These are phyloP conservation scores for Spialia ferax DNA, from an alignment of 2,888 invertebrate species.

Conservation along the genomic window DNA sequence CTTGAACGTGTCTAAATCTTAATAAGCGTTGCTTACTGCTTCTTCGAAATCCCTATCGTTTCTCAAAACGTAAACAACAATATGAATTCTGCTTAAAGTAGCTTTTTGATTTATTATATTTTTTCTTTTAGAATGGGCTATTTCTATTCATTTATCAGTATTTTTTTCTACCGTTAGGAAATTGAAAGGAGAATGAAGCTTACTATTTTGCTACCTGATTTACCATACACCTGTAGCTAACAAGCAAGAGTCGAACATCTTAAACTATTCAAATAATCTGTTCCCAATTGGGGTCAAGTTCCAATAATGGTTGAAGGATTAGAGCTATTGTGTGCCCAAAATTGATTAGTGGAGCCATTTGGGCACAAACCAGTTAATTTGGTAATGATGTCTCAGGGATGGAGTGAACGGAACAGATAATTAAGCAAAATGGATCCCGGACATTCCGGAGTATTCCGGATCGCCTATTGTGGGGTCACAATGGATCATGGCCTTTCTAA, in stretches of 20 bases:
- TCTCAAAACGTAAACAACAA: no score
- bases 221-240: conserved; percentile 2
- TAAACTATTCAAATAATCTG: conserved; percentile 10
- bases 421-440: conserved; percentile 17
- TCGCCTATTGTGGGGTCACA: conserved; percentile 12
- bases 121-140: no score
- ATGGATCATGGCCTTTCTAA: conserved; percentile 14
- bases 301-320: conserved; percentile 35
- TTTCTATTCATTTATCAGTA: no score
- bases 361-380: conserved; percentile 32
- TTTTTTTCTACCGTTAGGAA: no score
- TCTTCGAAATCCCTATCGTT: neutral
- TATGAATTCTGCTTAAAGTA: no score
- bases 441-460: conserved; percentile 15
- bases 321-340: conserved; percentile 27
- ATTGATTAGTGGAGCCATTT: conserved; percentile 34
- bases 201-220: no score
- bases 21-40: neutral
- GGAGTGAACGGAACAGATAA: conserved; percentile 14
- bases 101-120: no score
- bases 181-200: no score
- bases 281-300: conserved; percentile 10
- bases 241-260: neutral
- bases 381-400: conserved; percentile 32
- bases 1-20: neutral